Evolutionary conservation across 2,888 invertebrate genomes (phyloP).

Genomic region (Bembecia ichneumoniformis): DNA sequence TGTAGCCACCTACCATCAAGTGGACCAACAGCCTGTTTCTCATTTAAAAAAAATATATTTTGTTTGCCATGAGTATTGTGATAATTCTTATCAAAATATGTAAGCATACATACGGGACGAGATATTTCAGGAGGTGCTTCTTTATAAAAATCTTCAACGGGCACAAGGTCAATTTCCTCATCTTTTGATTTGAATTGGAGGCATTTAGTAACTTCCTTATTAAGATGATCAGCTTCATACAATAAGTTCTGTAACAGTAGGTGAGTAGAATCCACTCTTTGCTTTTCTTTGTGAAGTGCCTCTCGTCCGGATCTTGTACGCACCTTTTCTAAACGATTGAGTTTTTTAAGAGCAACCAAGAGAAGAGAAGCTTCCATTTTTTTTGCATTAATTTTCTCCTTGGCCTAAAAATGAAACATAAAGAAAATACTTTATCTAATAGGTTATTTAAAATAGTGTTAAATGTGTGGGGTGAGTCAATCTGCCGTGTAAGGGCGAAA

Average conservation of each 20-base stretch:
- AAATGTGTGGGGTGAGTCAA: too few relatives aligned
- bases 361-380: slow-evolving; percentile 81
- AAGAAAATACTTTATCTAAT: not conserved
- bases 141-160: slow-evolving; percentile 85
- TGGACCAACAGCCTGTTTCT: too few relatives aligned
- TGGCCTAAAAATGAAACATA: slow-evolving; percentile 53
- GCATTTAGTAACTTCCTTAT: slow-evolving; percentile 95
- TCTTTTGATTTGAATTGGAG: slow-evolving; percentile 96
- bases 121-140: slow-evolving; percentile 82
- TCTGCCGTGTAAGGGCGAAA: too few relatives aligned
- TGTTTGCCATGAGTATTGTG: too few relatives aligned
- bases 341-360: slow-evolving; percentile 87
- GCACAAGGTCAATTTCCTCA: slow-evolving; percentile 90
- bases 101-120: slow-evolving; percentile 70
- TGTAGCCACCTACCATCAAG: too few relatives aligned
- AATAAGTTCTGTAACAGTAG: slow-evolving; percentile 92
- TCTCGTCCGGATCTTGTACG: slow-evolving; percentile 87
- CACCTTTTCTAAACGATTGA: slow-evolving; percentile 92
- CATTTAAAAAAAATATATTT: too few relatives aligned
- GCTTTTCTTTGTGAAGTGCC: slow-evolving; percentile 85
- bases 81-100: too few relatives aligned
- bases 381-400: slow-evolving; percentile 76
- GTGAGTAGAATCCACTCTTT: slow-evolving; percentile 90
- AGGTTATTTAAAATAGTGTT: too few relatives aligned
- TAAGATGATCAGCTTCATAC: slow-evolving; percentile 94